phyloP scores from a whole-genome alignment of 2,797 vertebrate genomes.

The Scolopax bukidnonensis region DNA sequence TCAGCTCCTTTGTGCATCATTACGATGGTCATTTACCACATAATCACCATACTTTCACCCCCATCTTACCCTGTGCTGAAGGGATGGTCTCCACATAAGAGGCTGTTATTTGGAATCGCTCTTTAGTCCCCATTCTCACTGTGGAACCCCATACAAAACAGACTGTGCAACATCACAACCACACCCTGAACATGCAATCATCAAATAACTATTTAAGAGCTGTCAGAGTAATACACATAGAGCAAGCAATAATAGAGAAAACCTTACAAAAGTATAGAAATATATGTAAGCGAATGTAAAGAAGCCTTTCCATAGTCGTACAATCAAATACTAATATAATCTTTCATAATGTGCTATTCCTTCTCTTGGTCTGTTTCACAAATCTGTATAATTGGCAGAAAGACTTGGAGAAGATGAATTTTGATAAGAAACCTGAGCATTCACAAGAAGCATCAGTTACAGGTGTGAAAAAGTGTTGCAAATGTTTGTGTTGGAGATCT shows the following conservation, averaged over 20 bases:
- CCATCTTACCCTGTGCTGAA: neutral
- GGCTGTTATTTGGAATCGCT: neutral
- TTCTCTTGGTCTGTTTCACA: neutral
- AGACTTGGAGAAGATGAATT: neutral
- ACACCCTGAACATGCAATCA: neutral
- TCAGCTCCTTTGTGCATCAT: neutral
- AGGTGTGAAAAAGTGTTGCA: neutral
- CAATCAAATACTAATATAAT: neutral
- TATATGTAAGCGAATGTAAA: neutral
- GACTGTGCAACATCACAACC: neutral
- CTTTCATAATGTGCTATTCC: neutral
- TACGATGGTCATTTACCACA: neutral
- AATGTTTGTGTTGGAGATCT: neutral
- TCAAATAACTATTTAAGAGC: neutral
- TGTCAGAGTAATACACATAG: neutral
- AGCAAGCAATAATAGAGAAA: neutral
- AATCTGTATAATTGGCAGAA: neutral
- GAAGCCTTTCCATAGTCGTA: neutral
- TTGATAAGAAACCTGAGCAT: neutral
- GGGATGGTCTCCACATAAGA: neutral
- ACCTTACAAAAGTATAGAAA: neutral
- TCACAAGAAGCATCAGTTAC: neutral
- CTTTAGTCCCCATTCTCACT: neutral
- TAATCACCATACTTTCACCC: neutral
- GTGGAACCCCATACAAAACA: neutral